Conservation (phyloP, 2,797 vertebrate genomes). For the Allenopithecus nigroviridis region DNA sequence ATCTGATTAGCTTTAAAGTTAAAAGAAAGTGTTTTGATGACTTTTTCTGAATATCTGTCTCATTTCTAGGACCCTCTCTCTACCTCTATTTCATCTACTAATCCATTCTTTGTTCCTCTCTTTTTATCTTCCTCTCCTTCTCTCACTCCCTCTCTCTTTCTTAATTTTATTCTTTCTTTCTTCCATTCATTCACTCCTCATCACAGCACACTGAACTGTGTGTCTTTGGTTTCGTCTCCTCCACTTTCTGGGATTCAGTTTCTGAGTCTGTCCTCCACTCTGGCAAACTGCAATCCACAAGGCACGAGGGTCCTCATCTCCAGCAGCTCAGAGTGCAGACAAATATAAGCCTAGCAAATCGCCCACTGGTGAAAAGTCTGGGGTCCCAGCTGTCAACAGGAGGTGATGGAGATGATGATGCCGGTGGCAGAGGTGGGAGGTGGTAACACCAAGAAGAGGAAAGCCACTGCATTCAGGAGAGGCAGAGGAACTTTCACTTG, state of each 20-base stretch:
- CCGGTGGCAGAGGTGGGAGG: not conserved
- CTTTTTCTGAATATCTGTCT: not conserved
- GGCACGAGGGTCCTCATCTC: fast-evolving
- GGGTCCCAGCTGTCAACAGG: not conserved
- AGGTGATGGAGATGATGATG: no score
- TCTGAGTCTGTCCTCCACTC: not conserved
- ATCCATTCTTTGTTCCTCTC: not conserved
- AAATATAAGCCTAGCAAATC: fast-evolving
- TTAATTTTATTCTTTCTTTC: not conserved
- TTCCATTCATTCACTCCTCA: fast-evolving
- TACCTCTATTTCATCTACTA: not conserved
- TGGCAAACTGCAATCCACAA: fast-evolving
- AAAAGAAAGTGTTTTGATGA: not conserved
- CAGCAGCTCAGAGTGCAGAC: not conserved
- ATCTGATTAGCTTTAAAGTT: not conserved
- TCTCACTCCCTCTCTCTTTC: not conserved
- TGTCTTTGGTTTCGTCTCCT: not conserved
- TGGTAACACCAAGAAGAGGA: not conserved
- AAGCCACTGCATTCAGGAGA: not conserved
- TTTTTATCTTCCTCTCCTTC: no score
- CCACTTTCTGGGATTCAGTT: not conserved
- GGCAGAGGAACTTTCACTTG: not conserved
- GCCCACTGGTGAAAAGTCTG: not conserved
- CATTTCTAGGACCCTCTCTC: fast-evolving
- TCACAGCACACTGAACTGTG: fast-evolving